Conservation (phyloP, 1,140 invertebrate species). For the Pararge aegeria region DNA sequence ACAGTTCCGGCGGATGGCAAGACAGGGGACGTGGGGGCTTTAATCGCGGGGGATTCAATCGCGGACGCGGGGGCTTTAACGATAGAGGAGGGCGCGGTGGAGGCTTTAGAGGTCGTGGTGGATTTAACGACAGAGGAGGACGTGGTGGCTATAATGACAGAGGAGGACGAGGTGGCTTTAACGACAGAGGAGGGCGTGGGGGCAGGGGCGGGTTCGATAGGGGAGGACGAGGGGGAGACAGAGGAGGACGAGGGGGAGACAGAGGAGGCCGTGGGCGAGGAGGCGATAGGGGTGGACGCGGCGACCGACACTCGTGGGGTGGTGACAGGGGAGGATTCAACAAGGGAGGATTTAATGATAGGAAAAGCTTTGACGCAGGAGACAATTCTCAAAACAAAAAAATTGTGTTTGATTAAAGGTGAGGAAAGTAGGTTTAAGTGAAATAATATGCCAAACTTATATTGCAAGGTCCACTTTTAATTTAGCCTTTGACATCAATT, state of each 20-base stretch:
- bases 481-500: no score
- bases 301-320: slow-evolving; percentile 50
- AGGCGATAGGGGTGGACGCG: slow-evolving; percentile 48
- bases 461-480: no score
- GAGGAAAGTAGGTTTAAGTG: slow-evolving; percentile 17
- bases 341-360: slow-evolving; percentile 79
- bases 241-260: slow-evolving; percentile 47
- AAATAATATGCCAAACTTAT: no score
- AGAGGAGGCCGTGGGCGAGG: slow-evolving; percentile 67
- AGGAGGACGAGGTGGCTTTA: slow-evolving; percentile 36
- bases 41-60: slow-evolving; percentile 14
- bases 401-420: slow-evolving; percentile 88
- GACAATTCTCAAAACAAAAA: slow-evolving; percentile 89
- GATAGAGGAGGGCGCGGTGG: slow-evolving; percentile 6
- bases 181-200: slow-evolving; percentile 28
- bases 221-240: slow-evolving; percentile 43
- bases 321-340: slow-evolving; percentile 69
- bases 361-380: slow-evolving; percentile 80
- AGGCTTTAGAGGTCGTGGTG: slow-evolving; percentile 41
- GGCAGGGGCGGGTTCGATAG: slow-evolving; percentile 61
- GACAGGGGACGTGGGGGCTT: slow-evolving; percentile 30
- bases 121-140: slow-evolving; percentile 49
- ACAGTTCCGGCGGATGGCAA: slow-evolving; percentile 53
- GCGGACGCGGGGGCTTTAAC: slow-evolving; percentile 40
- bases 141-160: slow-evolving; percentile 41